phyloP scores from a whole-genome alignment of 1,140 invertebrate genomes.

The Zaprionus lachaisei region DNA sequence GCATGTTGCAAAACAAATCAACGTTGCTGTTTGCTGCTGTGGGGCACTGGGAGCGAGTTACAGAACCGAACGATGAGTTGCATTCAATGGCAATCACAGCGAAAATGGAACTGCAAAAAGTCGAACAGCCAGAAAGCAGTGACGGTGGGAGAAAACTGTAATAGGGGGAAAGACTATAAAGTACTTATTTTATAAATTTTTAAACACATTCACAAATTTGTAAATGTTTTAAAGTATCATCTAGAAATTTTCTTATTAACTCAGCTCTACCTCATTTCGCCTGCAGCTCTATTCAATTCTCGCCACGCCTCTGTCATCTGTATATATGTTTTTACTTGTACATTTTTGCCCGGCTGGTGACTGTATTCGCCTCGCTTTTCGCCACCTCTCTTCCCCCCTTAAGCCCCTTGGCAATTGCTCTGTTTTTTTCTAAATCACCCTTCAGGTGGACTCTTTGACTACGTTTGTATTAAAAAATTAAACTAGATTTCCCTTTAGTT shows the following conservation, averaged over 20 bases:
- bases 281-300: neutral
- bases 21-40: slow-evolving; percentile 59
- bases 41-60: slow-evolving; percentile 50
- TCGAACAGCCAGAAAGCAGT: slow-evolving; percentile 4
- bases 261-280: neutral
- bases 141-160: neutral
- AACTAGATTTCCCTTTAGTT: slow-evolving; percentile 81
- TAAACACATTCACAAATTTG: no score
- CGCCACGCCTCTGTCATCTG: neutral
- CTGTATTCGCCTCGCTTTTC: neutral
- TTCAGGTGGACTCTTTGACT: slow-evolving; percentile 58
- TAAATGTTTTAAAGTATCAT: no score
- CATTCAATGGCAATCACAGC: slow-evolving; percentile 66
- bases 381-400: neutral
- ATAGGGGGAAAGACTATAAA: neutral
- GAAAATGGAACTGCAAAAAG: slow-evolving; percentile 6
- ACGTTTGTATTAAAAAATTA: slow-evolving; percentile 78
- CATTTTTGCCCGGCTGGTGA: neutral
- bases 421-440: neutral
- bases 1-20: slow-evolving; percentile 76
- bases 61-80: slow-evolving; percentile 65
- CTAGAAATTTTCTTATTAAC: neutral
- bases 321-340: slow-evolving; percentile 5
- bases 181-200: neutral
- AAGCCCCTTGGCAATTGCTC: neutral